These are phyloP conservation scores for Linyphia triangularis DNA, from an alignment of 2,888 invertebrate species.

Conservation along the genomic window DNA sequence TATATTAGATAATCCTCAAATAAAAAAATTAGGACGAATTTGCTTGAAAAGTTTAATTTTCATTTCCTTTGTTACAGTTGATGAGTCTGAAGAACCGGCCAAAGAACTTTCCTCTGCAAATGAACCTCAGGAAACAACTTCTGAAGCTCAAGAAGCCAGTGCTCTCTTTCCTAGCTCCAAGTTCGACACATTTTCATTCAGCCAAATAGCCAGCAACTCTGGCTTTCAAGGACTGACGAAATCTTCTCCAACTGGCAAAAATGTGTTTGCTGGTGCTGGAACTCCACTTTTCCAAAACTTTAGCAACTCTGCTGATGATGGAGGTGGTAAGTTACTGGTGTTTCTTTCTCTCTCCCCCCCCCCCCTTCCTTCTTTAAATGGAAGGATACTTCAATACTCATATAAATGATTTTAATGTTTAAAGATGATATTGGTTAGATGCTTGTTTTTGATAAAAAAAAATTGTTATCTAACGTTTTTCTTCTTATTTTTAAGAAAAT, in stretches of 20 bases:
- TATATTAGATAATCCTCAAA: too few relatives aligned
- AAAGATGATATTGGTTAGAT: too few relatives aligned
- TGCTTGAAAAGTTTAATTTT: too few relatives aligned
- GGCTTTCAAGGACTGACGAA: slow-evolving; percentile 15
- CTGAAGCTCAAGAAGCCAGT: background rate
- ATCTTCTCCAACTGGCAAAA: slow-evolving; percentile 7
- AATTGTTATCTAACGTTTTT: too few relatives aligned
- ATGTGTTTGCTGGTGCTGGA: slow-evolving; percentile 78
- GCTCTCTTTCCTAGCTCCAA: background rate
- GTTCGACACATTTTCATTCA: slow-evolving; percentile 56
- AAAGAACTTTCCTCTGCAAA: background rate
- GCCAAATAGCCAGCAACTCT: slow-evolving; percentile 65
- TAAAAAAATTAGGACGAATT: too few relatives aligned
- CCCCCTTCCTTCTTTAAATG: too few relatives aligned
- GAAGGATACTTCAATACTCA: too few relatives aligned
- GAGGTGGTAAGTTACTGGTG: slow-evolving; percentile 22
- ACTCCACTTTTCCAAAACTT: slow-evolving; percentile 77
- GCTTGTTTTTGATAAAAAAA: too few relatives aligned
- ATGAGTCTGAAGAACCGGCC: background rate
- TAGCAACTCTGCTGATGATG: slow-evolving; percentile 36
- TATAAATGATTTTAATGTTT: too few relatives aligned
- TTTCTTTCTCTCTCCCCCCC: too few relatives aligned
- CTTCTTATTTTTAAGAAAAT: too few relatives aligned
- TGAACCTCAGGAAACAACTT: background rate
- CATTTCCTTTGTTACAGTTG: too few relatives aligned